phyloP scores from a whole-genome alignment of 2,797 vertebrate species.

The Chiloscyllium punctatum region DNA sequence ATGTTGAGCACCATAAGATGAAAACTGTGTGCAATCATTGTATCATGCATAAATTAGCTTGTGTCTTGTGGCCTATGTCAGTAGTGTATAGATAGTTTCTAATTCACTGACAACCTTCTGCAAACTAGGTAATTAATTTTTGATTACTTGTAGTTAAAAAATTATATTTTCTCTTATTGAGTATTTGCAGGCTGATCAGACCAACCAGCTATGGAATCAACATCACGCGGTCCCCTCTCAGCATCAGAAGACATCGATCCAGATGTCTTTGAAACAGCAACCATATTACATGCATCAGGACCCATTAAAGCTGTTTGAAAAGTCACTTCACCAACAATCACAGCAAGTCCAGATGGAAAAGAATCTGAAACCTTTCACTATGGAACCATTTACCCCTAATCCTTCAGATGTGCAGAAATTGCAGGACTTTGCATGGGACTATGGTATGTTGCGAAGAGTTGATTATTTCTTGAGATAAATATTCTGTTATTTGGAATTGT shows the following conservation, averaged over 20 bases:
- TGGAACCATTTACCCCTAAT: slow-evolving; percentile 70
- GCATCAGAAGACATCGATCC: slow-evolving; percentile 74
- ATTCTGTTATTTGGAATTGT: not conserved
- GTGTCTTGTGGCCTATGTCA: not conserved
- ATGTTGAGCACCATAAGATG: not conserved
- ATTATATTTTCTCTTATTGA: slow-evolving; percentile 47
- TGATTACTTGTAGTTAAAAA: slow-evolving; percentile 12
- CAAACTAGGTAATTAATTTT: not conserved
- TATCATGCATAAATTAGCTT: not conserved
- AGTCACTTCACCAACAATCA: slow-evolving; percentile 70
- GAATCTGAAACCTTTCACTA: slow-evolving; percentile 84
- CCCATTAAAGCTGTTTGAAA: slow-evolving; percentile 84
- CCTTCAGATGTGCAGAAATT: slow-evolving; percentile 73
- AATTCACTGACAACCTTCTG: not conserved
- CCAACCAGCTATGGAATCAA: slow-evolving; percentile 85
- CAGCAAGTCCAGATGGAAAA: slow-evolving; percentile 69
- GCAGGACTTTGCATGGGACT: slow-evolving; percentile 89
- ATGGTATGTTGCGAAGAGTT: slow-evolving; percentile 40
- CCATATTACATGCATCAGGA: slow-evolving; percentile 86
- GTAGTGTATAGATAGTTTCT: not conserved
- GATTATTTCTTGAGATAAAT: not conserved
- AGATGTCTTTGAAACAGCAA: slow-evolving; percentile 73
- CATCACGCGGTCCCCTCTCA: slow-evolving; percentile 69
- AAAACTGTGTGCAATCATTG: not conserved
- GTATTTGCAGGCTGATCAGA: slow-evolving; percentile 80